Percentiles rank a stretch among this genome's conserved stretches.
These are phyloP conservation scores for Exocentrus adspersus DNA, from an alignment of 2,888 invertebrate species.

Conservation along the genomic window DNA sequence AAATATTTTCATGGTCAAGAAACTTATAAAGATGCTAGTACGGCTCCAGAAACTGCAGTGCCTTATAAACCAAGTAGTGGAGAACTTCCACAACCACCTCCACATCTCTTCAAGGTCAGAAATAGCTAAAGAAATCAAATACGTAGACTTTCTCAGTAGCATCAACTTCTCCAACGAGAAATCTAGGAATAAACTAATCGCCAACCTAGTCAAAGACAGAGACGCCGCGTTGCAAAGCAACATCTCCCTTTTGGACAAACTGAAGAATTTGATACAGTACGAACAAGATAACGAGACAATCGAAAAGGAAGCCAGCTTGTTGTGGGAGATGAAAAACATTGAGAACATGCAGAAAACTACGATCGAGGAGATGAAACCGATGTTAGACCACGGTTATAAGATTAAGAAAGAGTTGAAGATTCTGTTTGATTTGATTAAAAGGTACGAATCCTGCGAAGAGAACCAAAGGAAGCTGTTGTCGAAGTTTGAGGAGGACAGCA, in stretches of 20 bases:
- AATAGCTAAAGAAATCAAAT: constrained; percentile 66
- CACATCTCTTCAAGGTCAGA: constrained; percentile 65
- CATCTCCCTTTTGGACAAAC: constrained; percentile 54
- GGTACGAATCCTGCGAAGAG: constrained; percentile 51
- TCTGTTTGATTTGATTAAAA: constrained; percentile 57
- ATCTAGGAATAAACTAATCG: constrained; percentile 67
- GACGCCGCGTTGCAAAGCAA: constrained; percentile 60
- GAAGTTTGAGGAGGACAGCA: constrained; percentile 8
- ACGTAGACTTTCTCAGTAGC: constrained; percentile 62
- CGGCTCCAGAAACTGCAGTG: constrained; percentile 58
- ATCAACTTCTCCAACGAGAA: constrained; percentile 69
- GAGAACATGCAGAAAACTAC: constrained; percentile 60
- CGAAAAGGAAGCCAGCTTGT: constrained; percentile 57
- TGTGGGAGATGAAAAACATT: constrained; percentile 61
- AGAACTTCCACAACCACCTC: constrained; percentile 55
- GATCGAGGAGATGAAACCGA: constrained; percentile 58
- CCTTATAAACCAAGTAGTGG: constrained; percentile 53
- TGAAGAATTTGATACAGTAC: constrained; percentile 64
- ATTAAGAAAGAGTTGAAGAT: constrained; percentile 62
- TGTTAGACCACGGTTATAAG: constrained; percentile 47
- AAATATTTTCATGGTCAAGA: constrained; percentile 51
- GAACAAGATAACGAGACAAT: constrained; percentile 64
- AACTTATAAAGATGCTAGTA: constrained; percentile 54
- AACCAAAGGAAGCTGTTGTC: constrained; percentile 39
- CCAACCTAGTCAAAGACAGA: constrained; percentile 65